These are phyloP conservation scores for Philaethria dido DNA, from an alignment of 2,888 invertebrate genomes.

Conservation along the genomic window DNA sequence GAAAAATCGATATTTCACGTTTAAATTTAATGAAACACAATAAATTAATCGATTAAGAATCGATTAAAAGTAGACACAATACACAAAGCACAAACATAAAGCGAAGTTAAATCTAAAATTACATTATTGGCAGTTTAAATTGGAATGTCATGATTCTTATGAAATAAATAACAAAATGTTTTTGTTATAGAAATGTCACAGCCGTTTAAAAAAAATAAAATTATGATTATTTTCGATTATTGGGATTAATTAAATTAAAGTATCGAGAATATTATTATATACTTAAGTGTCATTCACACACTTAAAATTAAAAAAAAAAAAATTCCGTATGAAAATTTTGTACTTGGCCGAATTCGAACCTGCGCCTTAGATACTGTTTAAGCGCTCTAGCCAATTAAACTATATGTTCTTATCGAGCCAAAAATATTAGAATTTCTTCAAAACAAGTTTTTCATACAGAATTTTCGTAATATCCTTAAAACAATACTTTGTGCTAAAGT, in stretches of 20 bases:
- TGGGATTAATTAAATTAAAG: not conserved
- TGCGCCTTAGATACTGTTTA: not conserved
- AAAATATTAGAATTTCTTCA: not conserved
- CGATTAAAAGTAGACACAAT: not conserved
- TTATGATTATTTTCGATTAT: not conserved
- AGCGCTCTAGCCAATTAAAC: not conserved
- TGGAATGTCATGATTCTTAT: conserved; percentile 49
- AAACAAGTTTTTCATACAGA: not conserved
- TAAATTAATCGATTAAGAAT: not conserved
- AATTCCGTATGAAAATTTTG: not conserved
- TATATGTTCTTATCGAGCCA: too few relatives aligned
- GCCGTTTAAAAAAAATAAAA: conserved; percentile 14
- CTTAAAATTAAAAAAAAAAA: not conserved
- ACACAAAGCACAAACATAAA: not conserved
- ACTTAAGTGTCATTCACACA: too few relatives aligned
- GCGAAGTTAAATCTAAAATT: conserved; percentile 30
- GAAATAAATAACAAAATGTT: conserved; percentile 44
- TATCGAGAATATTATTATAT: not conserved
- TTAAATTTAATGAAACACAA: too few relatives aligned
- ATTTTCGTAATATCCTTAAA: not conserved
- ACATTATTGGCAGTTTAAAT: conserved; percentile 32
- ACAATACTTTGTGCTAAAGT: not conserved
- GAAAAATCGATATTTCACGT: too few relatives aligned
- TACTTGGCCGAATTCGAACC: not conserved
- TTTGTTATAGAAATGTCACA: conserved; percentile 31